These are phyloP conservation scores for Balaenoptera acutorostrata DNA, from an alignment of 2,113 vertebrate species.

Conservation along the genomic window DNA sequence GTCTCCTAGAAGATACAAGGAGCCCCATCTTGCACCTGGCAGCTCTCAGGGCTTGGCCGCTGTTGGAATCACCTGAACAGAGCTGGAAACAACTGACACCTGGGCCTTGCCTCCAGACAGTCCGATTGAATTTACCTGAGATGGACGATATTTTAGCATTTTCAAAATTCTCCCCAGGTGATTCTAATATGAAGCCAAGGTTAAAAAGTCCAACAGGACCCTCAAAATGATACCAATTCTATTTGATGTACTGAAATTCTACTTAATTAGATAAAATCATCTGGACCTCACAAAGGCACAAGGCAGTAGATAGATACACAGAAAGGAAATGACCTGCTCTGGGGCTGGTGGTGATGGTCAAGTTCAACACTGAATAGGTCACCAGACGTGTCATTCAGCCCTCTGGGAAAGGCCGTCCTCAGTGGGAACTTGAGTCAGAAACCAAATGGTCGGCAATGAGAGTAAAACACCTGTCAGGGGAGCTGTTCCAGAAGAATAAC, in stretches of 20 bases:
- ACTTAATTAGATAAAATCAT: neutral
- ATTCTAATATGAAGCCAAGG: neutral
- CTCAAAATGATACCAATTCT: neutral
- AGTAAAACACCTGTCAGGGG: neutral
- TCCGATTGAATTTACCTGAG: neutral
- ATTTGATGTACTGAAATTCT: neutral
- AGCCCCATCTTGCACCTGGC: rapidly evolving
- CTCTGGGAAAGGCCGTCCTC: neutral
- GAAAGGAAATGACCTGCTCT: neutral
- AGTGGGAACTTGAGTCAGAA: neutral
- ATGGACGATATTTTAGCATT: neutral
- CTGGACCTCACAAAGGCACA: neutral
- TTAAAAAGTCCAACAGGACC: neutral
- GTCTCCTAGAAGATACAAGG: neutral
- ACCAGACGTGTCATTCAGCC: neutral
- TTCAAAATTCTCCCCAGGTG: neutral
- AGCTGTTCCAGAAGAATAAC: neutral
- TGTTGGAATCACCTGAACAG: neutral
- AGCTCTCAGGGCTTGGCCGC: no score
- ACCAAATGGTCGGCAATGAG: rapidly evolving
- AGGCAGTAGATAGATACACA: neutral
- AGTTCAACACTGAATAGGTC: neutral
- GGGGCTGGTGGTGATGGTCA: rapidly evolving
- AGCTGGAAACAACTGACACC: neutral
- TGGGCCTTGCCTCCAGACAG: rapidly evolving